A percentile compares a stretch with the other conserved stretches of the same genome.
Evolutionary conservation across 2,888 invertebrate species (phyloP).

Genomic region (Tenthredo amoena): DNA sequence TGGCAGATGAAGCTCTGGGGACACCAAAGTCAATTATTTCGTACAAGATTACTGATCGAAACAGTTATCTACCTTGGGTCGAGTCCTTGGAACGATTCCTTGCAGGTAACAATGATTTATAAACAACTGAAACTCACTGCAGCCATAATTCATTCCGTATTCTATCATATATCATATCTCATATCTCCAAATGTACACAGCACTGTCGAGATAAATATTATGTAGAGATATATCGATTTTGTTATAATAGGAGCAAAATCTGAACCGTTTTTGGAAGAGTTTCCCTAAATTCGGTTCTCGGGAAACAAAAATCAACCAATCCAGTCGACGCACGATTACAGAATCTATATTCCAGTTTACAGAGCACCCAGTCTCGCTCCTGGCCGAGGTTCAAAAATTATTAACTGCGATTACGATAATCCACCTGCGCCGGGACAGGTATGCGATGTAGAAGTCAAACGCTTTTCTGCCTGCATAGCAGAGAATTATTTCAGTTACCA

Average conservation of each 20-base stretch:
- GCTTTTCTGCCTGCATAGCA: constrained; percentile 89
- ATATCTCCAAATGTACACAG: too few relatives aligned
- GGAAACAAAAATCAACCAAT: background rate
- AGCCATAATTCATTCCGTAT: too few relatives aligned
- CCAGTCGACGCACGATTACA: constrained; percentile 53
- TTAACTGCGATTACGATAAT: constrained; percentile 87
- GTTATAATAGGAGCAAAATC: background rate
- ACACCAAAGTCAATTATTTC: background rate
- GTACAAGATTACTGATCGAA: background rate
- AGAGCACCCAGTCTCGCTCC: constrained; percentile 86
- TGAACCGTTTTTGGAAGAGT: background rate
- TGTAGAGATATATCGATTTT: too few relatives aligned
- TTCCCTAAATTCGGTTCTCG: background rate
- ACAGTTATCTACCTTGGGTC: background rate
- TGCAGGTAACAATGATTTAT: background rate
- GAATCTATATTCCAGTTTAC: constrained; percentile 81
- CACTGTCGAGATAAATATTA: too few relatives aligned
- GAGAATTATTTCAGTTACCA: constrained; percentile 94
- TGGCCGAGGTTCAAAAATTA: constrained; percentile 87
- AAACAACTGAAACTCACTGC: too few relatives aligned
- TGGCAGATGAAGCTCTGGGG: background rate
- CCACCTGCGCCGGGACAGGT: constrained; percentile 87
- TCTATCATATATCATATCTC: too few relatives aligned
- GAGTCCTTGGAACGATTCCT: background rate
- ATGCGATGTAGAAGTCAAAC: constrained; percentile 91